These are phyloP conservation scores for Vanessa cardui DNA, from an alignment of 2,888 invertebrate genomes.

Conservation along the genomic window DNA sequence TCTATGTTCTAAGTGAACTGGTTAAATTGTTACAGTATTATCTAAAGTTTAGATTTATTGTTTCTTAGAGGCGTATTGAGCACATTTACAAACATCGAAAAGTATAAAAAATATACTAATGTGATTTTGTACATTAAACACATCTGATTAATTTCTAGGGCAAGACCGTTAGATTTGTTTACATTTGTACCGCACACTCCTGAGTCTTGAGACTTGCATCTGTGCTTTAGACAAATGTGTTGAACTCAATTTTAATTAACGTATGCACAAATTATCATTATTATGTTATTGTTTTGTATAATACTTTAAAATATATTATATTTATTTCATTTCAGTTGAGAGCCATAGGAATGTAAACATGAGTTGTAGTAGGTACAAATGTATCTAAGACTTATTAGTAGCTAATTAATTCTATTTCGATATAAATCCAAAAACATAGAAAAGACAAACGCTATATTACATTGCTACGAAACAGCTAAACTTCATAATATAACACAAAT, in stretches of 20 bases:
- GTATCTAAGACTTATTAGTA: constrained; percentile 15
- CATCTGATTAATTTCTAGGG: constrained; percentile 20
- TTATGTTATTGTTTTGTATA: neutral
- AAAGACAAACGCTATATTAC: constrained; percentile 8
- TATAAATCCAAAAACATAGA: constrained; percentile 6
- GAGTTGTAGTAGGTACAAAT: constrained; percentile 7
- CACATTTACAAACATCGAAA: constrained; percentile 20
- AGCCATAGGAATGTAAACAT: constrained; percentile 20
- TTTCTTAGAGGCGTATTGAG: constrained; percentile 3
- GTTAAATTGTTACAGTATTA: neutral
- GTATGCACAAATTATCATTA: neutral
- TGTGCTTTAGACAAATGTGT: neutral
- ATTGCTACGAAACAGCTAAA: constrained; percentile 11
- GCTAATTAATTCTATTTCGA: constrained; percentile 12
- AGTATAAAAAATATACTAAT: constrained; percentile 25
- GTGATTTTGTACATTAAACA: constrained; percentile 18
- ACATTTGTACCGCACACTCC: constrained; percentile 3
- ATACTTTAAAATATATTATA: neutral
- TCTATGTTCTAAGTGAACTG: neutral
- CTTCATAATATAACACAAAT: constrained; percentile 4
- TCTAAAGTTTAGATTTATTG: neutral
- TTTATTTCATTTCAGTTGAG: neutral
- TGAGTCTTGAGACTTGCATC: neutral
- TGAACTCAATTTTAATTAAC: neutral
- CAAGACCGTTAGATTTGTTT: constrained; percentile 18